Percentiles rank a stretch among this genome's conserved stretches.
Evolutionary conservation across 2,113 vertebrate species (phyloP).

Genomic region (Melanerpes aurifrons): DNA sequence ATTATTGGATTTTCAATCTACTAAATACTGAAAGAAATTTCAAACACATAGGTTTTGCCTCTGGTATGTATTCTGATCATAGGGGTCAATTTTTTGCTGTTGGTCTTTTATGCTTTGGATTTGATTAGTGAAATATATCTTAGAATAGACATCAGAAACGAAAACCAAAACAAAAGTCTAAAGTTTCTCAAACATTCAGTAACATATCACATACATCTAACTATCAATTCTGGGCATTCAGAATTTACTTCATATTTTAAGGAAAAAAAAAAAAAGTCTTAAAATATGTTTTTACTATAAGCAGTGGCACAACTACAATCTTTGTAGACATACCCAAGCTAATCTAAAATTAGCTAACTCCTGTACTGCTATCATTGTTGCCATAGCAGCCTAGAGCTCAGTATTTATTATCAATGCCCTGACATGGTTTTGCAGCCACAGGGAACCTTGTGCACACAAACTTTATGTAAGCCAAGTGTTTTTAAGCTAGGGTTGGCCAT

Average conservation of each 20-base stretch:
- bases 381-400: constrained; percentile 14
- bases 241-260: background rate
- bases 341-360: constrained; percentile 17
- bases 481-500: background rate
- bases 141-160: background rate
- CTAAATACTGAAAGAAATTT: background rate
- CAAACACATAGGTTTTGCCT: constrained; percentile 10
- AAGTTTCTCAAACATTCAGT: background rate
- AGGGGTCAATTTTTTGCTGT: background rate
- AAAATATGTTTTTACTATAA: background rate
- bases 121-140: background rate
- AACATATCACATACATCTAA: background rate
- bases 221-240: background rate
- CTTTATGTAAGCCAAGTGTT: background rate
- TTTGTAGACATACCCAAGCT: background rate
- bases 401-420: background rate
- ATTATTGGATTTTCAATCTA: constrained; percentile 38
- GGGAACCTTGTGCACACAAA: background rate
- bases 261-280: background rate
- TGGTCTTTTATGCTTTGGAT: background rate
- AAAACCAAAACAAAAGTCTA: background rate
- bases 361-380: background rate
- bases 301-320: background rate
- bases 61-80: background rate
- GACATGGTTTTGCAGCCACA: background rate